These are phyloP conservation scores for Anorthoa munda DNA, from an alignment of 2,888 invertebrate genomes.

Conservation along the genomic window DNA sequence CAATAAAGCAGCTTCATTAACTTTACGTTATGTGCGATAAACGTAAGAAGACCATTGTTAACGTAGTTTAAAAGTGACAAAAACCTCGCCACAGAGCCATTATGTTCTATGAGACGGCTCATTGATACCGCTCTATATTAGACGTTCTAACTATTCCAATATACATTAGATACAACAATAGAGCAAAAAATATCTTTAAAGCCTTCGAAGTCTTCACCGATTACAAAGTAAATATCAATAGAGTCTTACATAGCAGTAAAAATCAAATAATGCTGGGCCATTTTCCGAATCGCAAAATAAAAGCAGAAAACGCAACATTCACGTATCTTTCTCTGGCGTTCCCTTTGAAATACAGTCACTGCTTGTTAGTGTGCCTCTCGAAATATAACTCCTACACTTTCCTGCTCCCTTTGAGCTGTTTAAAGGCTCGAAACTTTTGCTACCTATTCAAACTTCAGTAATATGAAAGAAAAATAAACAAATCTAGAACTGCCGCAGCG, in stretches of 20 bases:
- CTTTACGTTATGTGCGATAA: constrained; percentile 14
- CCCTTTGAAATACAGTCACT: too few species aligned
- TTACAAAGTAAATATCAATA: constrained; percentile 26
- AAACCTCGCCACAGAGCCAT: constrained; percentile 2
- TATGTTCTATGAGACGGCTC: constrained; percentile 24
- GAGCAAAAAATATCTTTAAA: neutral
- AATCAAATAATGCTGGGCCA: constrained; percentile 26
- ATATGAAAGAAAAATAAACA: constrained; percentile 59
- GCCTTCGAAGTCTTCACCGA: constrained; percentile 2
- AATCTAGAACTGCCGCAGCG: constrained; percentile 47
- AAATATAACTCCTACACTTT: too few species aligned
- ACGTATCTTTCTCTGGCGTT: constrained; percentile 48
- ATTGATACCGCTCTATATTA: constrained; percentile 18
- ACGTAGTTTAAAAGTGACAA: constrained; percentile 34
- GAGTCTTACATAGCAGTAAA: constrained; percentile 13
- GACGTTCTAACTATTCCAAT: constrained; percentile 4
- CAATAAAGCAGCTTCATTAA: constrained; percentile 7
- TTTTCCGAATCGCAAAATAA: constrained; percentile 42
- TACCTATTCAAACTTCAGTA: constrained; percentile 46
- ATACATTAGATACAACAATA: neutral
- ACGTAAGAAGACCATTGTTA: constrained; percentile 5
- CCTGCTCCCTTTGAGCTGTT: constrained; percentile 64
- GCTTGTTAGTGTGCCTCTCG: too few species aligned
- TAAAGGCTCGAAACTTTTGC: constrained; percentile 59
- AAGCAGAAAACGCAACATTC: constrained; percentile 43